Percentiles rank a stretch among this genome's conserved stretches.
These are phyloP conservation scores for Limnothrissa miodon DNA, from an alignment of 2,113 vertebrate genomes.

Conservation along the genomic window DNA sequence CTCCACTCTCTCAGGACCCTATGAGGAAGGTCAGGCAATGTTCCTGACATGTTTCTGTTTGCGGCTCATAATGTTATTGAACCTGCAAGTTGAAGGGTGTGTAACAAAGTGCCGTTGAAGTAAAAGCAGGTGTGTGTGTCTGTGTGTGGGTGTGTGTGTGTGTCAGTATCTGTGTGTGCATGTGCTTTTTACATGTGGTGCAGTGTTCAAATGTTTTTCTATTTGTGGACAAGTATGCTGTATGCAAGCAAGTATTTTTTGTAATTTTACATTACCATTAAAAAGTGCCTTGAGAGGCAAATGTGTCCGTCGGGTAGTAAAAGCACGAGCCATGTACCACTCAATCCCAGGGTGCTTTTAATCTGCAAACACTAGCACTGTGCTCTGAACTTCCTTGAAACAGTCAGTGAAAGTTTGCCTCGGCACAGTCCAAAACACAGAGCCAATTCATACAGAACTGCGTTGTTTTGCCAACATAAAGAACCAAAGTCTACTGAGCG, in stretches of 20 bases:
- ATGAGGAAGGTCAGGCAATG: neutral
- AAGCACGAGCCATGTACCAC: conserved; percentile 5
- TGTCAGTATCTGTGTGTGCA: neutral
- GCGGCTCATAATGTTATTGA: neutral
- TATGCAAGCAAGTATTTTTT: neutral
- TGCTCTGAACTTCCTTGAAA: neutral
- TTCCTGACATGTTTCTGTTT: neutral
- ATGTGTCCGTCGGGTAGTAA: neutral
- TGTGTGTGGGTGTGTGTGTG: neutral
- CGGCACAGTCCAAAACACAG: neutral
- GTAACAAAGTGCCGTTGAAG: neutral
- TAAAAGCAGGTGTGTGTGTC: neutral
- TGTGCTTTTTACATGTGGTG: neutral
- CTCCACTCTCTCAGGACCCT: neutral
- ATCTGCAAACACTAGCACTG: conserved; percentile 10
- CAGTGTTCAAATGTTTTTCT: neutral
- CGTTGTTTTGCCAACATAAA: neutral
- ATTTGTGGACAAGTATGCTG: conserved; percentile 18
- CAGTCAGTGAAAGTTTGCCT: conserved; percentile 14
- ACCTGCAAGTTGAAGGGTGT: neutral
- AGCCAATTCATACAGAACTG: neutral
- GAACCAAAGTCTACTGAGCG: neutral
- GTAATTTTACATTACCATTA: neutral
- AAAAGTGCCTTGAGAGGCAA: conserved; percentile 1
- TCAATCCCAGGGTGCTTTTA: neutral